A percentile compares a stretch with the other conserved stretches of the same genome.
phyloP scores from a whole-genome alignment of 2,797 vertebrate genomes.

The Yasuhikotakia modesta region DNA sequence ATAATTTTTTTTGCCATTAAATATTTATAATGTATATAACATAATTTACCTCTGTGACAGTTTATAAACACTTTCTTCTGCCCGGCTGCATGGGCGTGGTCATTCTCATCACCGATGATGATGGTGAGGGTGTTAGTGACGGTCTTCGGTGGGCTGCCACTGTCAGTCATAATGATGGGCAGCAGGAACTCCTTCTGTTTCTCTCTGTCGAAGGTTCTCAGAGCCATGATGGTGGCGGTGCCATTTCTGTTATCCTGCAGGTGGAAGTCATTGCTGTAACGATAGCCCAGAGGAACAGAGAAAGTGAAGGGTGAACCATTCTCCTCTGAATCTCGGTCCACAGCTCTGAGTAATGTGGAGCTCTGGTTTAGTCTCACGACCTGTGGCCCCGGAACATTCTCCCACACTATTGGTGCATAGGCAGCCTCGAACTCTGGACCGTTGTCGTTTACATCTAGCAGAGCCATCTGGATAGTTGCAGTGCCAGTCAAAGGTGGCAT shows the following conservation, averaged over 20 bases:
- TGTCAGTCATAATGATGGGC: conserved; percentile 82
- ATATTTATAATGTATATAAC: too few species aligned
- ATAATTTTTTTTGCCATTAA: too few species aligned
- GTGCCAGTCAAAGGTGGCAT: conserved; percentile 79
- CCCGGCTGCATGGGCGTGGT: conserved; percentile 81
- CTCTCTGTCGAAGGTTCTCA: conserved; percentile 85
- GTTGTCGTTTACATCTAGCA: conserved; percentile 89
- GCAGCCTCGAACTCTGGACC: conserved; percentile 82
- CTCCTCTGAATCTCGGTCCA: conserved; percentile 80
- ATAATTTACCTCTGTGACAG: conserved; percentile 76
- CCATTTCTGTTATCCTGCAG: conserved; percentile 86
- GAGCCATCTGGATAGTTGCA: conserved; percentile 78
- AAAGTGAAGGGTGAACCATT: conserved; percentile 86
- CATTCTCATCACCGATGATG: conserved; percentile 85
- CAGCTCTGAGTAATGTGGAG: conserved; percentile 77
- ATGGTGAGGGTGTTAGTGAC: conserved; percentile 80
- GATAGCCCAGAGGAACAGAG: conserved; percentile 74
- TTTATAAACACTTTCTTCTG: conserved; percentile 82
- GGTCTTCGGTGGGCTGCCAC: conserved; percentile 78
- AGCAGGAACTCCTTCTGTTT: conserved; percentile 81
- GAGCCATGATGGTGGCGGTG: conserved; percentile 82
- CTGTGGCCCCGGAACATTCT: conserved; percentile 80
- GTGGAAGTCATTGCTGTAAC: conserved; percentile 82
- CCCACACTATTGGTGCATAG: conserved; percentile 84
- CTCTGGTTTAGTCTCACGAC: conserved; percentile 81